These are phyloP conservation scores for Hirundichthys speculiger DNA, from an alignment of 2,113 vertebrate species.

Conservation along the genomic window DNA sequence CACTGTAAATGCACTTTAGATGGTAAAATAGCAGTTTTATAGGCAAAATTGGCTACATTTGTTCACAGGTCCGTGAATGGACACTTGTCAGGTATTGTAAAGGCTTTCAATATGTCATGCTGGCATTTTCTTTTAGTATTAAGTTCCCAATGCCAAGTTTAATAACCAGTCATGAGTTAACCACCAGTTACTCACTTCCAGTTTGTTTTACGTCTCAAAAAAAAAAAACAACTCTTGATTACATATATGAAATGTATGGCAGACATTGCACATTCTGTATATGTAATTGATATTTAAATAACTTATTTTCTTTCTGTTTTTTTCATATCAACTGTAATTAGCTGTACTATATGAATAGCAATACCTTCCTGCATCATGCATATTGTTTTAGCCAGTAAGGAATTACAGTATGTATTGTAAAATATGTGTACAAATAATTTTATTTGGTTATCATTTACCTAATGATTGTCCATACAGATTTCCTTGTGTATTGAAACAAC, in stretches of 20 bases:
- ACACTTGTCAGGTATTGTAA: slow-evolving; percentile 67
- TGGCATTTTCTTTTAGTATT: slow-evolving; percentile 65
- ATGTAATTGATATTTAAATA: slow-evolving; percentile 99
- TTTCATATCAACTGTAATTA: slow-evolving; percentile 97
- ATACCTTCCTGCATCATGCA: slow-evolving; percentile 90
- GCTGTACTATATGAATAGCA: slow-evolving; percentile 97
- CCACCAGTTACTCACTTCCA: slow-evolving; percentile 61
- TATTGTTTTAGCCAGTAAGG: slow-evolving; percentile 88
- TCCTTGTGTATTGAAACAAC: slow-evolving; percentile 91
- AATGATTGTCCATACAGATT: slow-evolving; percentile 91
- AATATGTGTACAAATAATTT: slow-evolving; percentile 95
- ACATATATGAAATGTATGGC: slow-evolving; percentile 94
- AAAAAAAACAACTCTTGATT: slow-evolving; percentile 68
- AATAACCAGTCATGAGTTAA: slow-evolving; percentile 67
- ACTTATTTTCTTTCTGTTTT: slow-evolving; percentile 94
- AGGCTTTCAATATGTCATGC: slow-evolving; percentile 64
- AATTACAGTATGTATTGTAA: slow-evolving; percentile 91
- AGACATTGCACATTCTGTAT: slow-evolving; percentile 98
- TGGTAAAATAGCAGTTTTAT: slow-evolving; percentile 70
- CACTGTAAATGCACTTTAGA: slow-evolving; percentile 87
- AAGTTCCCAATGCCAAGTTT: slow-evolving; percentile 69
- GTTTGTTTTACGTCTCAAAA: slow-evolving; percentile 53
- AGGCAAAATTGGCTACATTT: slow-evolving; percentile 63
- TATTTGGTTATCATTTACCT: slow-evolving; percentile 91
- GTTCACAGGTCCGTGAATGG: slow-evolving; percentile 47